phyloP scores from a whole-genome alignment of 2,888 invertebrate genomes.

The Phortica okadai region DNA sequence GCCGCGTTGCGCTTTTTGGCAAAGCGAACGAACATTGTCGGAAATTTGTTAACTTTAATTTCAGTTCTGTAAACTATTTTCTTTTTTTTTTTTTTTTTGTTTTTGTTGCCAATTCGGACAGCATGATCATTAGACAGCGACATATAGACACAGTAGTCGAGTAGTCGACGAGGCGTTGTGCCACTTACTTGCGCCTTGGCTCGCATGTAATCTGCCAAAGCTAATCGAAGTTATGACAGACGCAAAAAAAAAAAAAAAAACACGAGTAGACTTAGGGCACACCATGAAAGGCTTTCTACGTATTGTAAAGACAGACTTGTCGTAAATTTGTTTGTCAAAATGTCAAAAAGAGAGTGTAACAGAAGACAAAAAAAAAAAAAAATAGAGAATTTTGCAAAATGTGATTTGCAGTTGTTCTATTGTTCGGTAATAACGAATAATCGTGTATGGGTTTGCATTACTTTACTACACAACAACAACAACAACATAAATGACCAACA shows the following conservation, averaged over 20 bases:
- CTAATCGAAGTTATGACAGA: conserved; percentile 28
- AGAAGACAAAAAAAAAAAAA: neutral
- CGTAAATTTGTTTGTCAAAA: conserved; percentile 70
- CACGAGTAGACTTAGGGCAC: neutral
- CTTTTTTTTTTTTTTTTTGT: neutral
- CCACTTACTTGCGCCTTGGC: neutral
- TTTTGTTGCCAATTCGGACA: neutral
- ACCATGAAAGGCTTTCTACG: conserved; percentile 20
- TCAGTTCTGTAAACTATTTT: conserved; percentile 26
- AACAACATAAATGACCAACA: neutral
- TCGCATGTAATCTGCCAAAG: conserved; percentile 11
- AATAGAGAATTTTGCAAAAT: neutral
- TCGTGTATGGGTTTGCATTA: too few relatives aligned
- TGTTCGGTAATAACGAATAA: too few relatives aligned
- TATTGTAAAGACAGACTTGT: conserved; percentile 37
- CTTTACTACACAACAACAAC: too few relatives aligned
- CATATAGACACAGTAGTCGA: neutral
- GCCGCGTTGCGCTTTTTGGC: conserved; percentile 43
- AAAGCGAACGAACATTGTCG: conserved; percentile 69
- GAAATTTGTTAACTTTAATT: conserved; percentile 71
- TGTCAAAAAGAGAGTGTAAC: conserved; percentile 41
- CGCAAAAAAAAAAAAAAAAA: too few relatives aligned
- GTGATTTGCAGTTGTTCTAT: neutral
- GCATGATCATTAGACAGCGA: conserved; percentile 12
- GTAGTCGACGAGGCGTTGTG: conserved; percentile 8